Evolutionary conservation across 2,888 invertebrate species (phyloP).

Genomic region (Ophonus ardosiacus): DNA sequence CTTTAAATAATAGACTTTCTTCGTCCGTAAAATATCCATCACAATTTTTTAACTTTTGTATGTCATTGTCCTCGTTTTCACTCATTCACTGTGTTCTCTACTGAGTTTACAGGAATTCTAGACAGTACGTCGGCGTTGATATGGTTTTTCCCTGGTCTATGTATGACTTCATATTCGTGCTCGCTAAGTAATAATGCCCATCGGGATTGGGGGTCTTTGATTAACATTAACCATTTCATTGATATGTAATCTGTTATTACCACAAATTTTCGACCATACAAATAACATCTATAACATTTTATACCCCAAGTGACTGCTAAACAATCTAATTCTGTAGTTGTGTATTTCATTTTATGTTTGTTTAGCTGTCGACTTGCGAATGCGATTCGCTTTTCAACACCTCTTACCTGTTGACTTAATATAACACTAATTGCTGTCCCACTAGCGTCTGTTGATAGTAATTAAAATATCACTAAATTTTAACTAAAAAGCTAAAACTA

Average conservation of each 20-base stretch:
- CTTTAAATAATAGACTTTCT: no score
- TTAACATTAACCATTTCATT: conserved; percentile 66
- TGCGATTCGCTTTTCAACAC: conserved; percentile 66
- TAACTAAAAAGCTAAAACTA: no score
- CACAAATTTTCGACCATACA: conserved; percentile 67
- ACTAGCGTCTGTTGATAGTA: conserved; percentile 66
- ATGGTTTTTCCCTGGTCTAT: no score
- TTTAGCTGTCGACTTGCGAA: conserved; percentile 67
- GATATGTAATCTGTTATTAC: conserved; percentile 68
- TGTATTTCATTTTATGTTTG: conserved; percentile 66
- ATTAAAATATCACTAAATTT: no score
- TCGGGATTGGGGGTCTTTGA: conserved; percentile 66
- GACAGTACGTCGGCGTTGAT: no score
- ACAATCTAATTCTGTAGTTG: conserved; percentile 68
- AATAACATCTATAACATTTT: conserved; percentile 67
- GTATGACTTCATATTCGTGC: no score
- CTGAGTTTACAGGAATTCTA: no score
- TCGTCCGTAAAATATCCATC: conserved; percentile 17
- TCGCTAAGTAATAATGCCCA: conserved; percentile 64
- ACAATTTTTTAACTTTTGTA: not conserved
- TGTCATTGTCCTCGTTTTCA: conserved; percentile 6
- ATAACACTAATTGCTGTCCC: conserved; percentile 66
- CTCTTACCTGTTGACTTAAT: conserved; percentile 63
- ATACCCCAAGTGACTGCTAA: conserved; percentile 67
- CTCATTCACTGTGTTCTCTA: not conserved